Evolutionary conservation across 2,113 vertebrate species (phyloP).

Genomic region (Strix aluco): DNA sequence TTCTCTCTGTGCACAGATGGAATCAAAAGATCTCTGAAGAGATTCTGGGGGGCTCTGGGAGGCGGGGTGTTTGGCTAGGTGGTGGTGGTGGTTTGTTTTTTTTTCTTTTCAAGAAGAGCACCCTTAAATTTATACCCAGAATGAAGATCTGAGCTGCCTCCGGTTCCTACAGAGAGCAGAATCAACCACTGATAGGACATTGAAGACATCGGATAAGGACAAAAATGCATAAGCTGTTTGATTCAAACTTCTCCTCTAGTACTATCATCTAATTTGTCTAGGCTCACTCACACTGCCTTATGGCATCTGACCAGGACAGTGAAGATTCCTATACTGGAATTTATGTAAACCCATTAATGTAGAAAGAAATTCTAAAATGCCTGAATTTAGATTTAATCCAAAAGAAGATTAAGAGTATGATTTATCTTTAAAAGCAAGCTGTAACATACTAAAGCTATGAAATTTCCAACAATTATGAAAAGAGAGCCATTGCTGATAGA

Average conservation of each 20-base stretch:
- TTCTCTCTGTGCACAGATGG: not conserved
- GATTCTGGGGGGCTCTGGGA: not conserved
- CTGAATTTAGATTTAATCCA: not conserved
- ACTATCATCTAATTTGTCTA: not conserved
- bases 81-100: not conserved
- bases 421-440: not conserved
- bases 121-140: not conserved
- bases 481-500: not conserved
- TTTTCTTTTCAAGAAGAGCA: not conserved
- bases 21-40: not conserved
- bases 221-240: not conserved
- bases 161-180: not conserved
- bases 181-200: not conserved
- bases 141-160: not conserved
- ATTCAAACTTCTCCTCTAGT: not conserved
- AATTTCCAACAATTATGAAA: not conserved
- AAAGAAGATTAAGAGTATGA: not conserved
- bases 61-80: not conserved
- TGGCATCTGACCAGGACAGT: not conserved
- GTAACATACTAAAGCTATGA: not conserved
- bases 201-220: not conserved
- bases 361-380: not conserved
- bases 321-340: not conserved
- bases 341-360: not conserved
- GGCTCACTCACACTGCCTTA: not conserved